Conservation (phyloP, 2,888 invertebrate genomes). For the Phortica magna region DNA sequence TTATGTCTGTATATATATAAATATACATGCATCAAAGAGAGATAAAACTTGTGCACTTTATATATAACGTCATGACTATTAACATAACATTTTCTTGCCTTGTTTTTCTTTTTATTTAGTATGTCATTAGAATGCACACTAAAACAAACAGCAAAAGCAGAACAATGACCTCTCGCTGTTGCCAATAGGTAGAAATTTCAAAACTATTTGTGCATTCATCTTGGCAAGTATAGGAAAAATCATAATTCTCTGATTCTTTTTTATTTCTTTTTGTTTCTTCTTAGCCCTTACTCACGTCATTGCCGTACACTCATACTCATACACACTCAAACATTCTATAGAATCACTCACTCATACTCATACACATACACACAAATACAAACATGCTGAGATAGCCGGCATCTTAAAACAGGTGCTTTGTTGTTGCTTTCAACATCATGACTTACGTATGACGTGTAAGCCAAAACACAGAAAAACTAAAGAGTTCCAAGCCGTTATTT, state of each 20-base stretch:
- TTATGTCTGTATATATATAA: constrained; percentile 37
- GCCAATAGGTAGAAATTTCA: no score
- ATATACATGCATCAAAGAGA: constrained; percentile 44
- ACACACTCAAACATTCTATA: no score
- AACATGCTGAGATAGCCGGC: not conserved
- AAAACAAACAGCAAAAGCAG: no score
- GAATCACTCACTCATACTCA: not conserved
- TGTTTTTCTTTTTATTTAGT: no score
- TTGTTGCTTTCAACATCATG: constrained; percentile 33
- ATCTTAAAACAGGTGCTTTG: not conserved
- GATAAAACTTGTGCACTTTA: constrained; percentile 31
- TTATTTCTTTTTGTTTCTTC: no score
- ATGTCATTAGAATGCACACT: no score
- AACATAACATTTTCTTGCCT: no score
- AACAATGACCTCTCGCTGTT: no score
- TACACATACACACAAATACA: not conserved
- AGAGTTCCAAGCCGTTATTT: constrained; percentile 38
- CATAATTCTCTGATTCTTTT: constrained; percentile 27
- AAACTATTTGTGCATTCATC: no score
- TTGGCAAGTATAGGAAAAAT: constrained; percentile 30
- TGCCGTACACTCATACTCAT: no score
- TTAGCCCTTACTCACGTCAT: no score
- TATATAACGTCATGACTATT: not conserved
- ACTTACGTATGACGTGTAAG: constrained; percentile 42
- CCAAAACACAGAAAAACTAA: constrained; percentile 35